Conservation (phyloP, 2,113 vertebrate genomes). For the Onychorhynchus coronatus region DNA sequence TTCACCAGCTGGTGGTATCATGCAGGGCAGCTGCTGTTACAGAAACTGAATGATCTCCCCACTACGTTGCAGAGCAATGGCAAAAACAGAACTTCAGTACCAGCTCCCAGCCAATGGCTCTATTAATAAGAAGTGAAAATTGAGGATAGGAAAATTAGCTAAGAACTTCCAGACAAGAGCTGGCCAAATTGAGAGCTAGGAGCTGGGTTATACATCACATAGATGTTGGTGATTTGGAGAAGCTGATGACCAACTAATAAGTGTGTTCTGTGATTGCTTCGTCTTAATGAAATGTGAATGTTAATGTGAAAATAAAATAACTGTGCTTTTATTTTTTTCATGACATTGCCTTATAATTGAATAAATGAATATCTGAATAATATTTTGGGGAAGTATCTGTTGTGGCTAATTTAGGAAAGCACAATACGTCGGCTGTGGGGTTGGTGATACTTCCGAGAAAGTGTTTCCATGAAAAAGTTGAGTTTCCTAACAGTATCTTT, state of each 20-base stretch:
- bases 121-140: not conserved
- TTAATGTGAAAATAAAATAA: not conserved
- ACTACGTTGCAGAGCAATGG: not conserved
- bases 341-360: not conserved
- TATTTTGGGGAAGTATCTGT: constrained; percentile 1
- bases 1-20: not conserved
- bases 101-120: not conserved
- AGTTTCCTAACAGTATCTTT: not conserved
- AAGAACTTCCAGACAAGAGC: not conserved
- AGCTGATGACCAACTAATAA: not conserved
- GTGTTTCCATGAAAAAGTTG: not conserved
- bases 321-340: not conserved
- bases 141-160: not conserved
- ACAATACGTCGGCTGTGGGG: not conserved
- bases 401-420: not conserved
- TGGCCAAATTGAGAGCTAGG: not conserved
- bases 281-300: not conserved
- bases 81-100: not conserved
- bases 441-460: not conserved
- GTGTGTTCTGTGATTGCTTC: not conserved
- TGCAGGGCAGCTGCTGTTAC: not conserved
- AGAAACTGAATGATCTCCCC: not conserved
- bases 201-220: not conserved
- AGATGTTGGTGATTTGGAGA: not conserved
- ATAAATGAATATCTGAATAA: not conserved